Conservation (phyloP, 2,888 invertebrate genomes). For the Cryptus viduatorius region DNA sequence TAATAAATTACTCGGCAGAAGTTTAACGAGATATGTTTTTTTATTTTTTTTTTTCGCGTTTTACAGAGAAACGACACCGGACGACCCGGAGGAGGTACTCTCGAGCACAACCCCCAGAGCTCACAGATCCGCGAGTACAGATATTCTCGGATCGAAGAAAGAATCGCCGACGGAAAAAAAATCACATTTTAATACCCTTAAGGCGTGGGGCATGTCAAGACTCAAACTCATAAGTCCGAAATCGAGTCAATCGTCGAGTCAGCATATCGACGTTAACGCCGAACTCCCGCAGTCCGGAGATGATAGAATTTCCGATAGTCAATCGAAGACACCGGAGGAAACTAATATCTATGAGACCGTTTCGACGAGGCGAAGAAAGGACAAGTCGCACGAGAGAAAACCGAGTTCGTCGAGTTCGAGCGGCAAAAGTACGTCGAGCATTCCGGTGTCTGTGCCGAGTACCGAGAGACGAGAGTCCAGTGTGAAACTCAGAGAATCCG, state of each 20-base stretch:
- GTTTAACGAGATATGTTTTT: constrained; percentile 9
- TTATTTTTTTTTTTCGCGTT: neutral
- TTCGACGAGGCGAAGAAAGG: constrained; percentile 88
- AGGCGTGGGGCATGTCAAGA: constrained; percentile 94
- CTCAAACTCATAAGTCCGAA: constrained; percentile 89
- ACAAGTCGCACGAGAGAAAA: constrained; percentile 92
- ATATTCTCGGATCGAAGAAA: constrained; percentile 89
- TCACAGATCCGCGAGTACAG: constrained; percentile 87
- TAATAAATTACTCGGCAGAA: constrained; percentile 20
- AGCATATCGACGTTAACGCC: constrained; percentile 77
- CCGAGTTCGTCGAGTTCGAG: constrained; percentile 90
- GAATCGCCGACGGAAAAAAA: constrained; percentile 88
- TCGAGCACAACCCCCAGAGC: constrained; percentile 76
- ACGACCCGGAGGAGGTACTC: constrained; percentile 77
- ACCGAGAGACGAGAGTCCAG: constrained; percentile 78
- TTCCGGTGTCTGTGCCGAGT: constrained; percentile 78
- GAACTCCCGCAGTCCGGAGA: constrained; percentile 66
- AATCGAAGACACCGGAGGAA: constrained; percentile 84
- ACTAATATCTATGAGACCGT: constrained; percentile 89
- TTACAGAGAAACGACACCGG: constrained; percentile 78
- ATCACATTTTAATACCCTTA: constrained; percentile 92
- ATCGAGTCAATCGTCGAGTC: constrained; percentile 80
- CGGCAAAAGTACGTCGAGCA: constrained; percentile 81
- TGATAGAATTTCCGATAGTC: constrained; percentile 63
- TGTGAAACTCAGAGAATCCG: constrained; percentile 92